Percentiles rank a stretch among this genome's conserved stretches.
Evolutionary conservation across 2,113 vertebrate genomes (phyloP).

Genomic region (Girardinichthys multiradiatus): DNA sequence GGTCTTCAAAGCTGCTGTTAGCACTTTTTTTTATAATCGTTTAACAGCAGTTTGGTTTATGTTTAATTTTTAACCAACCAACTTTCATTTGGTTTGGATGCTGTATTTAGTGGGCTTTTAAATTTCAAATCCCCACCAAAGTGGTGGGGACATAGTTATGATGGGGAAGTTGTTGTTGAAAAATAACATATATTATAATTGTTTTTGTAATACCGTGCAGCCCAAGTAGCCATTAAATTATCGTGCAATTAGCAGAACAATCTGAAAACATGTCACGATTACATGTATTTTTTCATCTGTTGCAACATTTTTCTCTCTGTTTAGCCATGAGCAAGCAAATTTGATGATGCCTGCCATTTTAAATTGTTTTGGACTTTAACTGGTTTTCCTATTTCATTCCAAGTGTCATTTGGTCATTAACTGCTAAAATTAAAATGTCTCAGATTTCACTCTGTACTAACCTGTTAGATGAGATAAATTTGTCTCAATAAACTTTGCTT

Average conservation of each 20-base stretch:
- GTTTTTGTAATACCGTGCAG: background rate
- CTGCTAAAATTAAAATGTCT: slow-evolving; percentile 14
- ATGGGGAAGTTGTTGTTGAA: too few species aligned
- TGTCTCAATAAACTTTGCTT: slow-evolving; percentile 28
- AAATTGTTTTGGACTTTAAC: slow-evolving; percentile 2
- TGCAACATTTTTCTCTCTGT: background rate
- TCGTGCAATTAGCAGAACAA: background rate
- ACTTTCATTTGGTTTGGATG: background rate
- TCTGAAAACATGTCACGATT: background rate
- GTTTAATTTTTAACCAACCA: background rate
- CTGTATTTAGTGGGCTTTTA: too few species aligned
- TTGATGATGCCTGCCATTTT: slow-evolving; percentile 6
- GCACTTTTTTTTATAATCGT: too few species aligned
- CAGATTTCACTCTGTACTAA: background rate
- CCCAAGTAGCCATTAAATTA: background rate
- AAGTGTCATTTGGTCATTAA: slow-evolving; percentile 31
- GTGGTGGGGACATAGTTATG: background rate
- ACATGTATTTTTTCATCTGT: slow-evolving; percentile 3
- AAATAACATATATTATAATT: too few species aligned
- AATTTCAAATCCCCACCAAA: background rate
- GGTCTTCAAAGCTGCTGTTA: too few species aligned
- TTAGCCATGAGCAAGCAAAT: slow-evolving; percentile 15
- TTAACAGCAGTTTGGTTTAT: too few species aligned
- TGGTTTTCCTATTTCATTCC: background rate
- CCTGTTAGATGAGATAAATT: slow-evolving; percentile 27